Percentiles rank a stretch among this genome's conserved stretches.
phyloP scores from a whole-genome alignment of 2,888 invertebrate genomes.

The Drosophila borborema region DNA sequence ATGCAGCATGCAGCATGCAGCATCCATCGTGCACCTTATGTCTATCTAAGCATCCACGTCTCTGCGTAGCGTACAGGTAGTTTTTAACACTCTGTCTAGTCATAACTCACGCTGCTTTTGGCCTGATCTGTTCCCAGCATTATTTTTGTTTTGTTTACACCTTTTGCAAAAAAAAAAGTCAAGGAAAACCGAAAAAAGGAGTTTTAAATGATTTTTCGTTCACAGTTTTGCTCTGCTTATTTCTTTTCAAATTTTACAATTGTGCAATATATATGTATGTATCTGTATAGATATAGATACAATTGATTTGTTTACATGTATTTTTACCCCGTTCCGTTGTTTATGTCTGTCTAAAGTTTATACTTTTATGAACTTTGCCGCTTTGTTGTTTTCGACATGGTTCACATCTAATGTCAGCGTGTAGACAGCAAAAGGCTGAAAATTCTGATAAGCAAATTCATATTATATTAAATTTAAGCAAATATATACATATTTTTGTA shows the following conservation, averaged over 20 bases:
- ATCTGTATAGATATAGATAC: background rate
- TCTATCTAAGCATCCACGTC: slow-evolving; percentile 21
- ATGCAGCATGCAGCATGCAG: slow-evolving; percentile 31
- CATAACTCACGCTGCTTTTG: slow-evolving; percentile 45
- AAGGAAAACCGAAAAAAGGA: slow-evolving; percentile 18
- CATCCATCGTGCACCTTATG: slow-evolving; percentile 42
- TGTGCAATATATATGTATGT: slow-evolving; percentile 52
- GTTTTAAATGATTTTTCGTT: slow-evolving; percentile 38
- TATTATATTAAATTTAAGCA: background rate
- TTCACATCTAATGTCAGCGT: slow-evolving; percentile 34
- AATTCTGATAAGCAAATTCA: background rate
- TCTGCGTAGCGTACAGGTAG: slow-evolving; percentile 68
- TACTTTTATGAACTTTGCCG: slow-evolving; percentile 50
- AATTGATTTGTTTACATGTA: slow-evolving; percentile 29
- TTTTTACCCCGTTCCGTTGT: slow-evolving; percentile 36
- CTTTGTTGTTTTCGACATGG: slow-evolving; percentile 18
- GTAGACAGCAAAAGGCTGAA: slow-evolving; percentile 2
- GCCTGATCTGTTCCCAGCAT: slow-evolving; percentile 26
- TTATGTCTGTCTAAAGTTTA: slow-evolving; percentile 39
- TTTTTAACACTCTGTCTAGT: slow-evolving; percentile 69
- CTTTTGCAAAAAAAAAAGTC: slow-evolving; percentile 74
- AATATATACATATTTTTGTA: too few species aligned
- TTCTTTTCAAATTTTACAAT: slow-evolving; percentile 70
- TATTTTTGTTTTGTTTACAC: slow-evolving; percentile 62
- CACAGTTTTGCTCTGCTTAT: slow-evolving; percentile 58